phyloP scores from a whole-genome alignment of 2,888 invertebrate species.

The Eremobia ochroleuca region DNA sequence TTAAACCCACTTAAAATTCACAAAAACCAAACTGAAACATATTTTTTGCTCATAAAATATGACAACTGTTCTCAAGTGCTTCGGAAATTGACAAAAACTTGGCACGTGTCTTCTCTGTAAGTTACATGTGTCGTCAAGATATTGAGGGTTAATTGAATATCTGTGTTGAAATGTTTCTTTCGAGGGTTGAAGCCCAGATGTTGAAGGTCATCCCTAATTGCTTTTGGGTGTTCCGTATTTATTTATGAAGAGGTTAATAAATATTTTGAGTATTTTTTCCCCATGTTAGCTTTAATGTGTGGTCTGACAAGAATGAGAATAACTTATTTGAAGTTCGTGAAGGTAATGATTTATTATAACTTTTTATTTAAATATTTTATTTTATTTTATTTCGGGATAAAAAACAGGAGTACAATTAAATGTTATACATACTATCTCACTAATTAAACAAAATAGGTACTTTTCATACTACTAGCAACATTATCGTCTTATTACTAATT shows the following conservation, averaged over 20 bases:
- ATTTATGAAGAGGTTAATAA: constrained; percentile 5
- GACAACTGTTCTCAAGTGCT: constrained; percentile 62
- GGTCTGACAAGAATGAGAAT: background rate
- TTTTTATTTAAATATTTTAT: background rate
- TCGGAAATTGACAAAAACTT: constrained; percentile 62
- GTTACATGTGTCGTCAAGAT: constrained; percentile 70
- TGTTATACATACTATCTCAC: too few relatives aligned
- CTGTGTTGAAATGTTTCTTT: constrained; percentile 66
- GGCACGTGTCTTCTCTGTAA: constrained; percentile 76
- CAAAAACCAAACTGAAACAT: constrained; percentile 48
- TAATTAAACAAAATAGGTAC: too few relatives aligned
- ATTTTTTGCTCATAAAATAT: constrained; percentile 60
- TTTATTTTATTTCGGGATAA: too few relatives aligned
- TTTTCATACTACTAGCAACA: too few relatives aligned
- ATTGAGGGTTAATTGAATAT: constrained; percentile 80
- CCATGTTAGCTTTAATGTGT: background rate
- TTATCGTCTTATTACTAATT: too few relatives aligned
- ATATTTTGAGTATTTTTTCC: constrained; percentile 12
- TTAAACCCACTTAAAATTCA: constrained; percentile 25
- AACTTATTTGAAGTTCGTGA: background rate
- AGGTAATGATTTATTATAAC: background rate
- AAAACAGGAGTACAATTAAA: too few relatives aligned
- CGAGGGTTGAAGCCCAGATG: constrained; percentile 51
- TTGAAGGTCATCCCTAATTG: constrained; percentile 42
- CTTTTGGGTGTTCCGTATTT: constrained; percentile 50